phyloP scores from a whole-genome alignment of 2,888 invertebrate genomes.

The Caenorhabditis angaria region DNA sequence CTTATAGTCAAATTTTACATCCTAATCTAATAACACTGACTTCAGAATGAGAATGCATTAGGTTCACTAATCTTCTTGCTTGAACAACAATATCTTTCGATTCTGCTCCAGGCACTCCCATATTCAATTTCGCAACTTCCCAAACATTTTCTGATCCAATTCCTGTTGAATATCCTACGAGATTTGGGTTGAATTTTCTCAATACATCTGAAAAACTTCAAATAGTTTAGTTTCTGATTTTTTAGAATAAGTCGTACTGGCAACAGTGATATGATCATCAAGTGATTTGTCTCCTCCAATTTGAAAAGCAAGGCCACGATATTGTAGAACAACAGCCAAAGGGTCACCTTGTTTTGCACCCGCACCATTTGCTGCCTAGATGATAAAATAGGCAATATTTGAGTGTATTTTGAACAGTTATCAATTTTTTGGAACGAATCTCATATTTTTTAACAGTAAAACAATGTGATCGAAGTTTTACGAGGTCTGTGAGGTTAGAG shows the following conservation, averaged over 20 bases:
- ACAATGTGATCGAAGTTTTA: no score
- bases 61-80: conserved; percentile 49
- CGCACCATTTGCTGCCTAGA: conserved; percentile 59
- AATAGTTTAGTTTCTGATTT: not conserved
- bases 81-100: conserved; percentile 50
- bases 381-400: not conserved
- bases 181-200: conserved; percentile 80
- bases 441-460: no score
- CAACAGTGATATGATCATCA: conserved; percentile 52
- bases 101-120: conserved; percentile 54
- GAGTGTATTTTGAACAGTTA: not conserved
- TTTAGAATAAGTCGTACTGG: conserved; percentile 31
- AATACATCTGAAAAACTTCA: conserved; percentile 76
- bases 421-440: no score
- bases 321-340: conserved; percentile 53
- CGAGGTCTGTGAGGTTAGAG: no score
- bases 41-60: conserved; percentile 50
- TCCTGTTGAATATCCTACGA: conserved; percentile 75
- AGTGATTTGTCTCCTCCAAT: conserved; percentile 53
- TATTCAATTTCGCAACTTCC: conserved; percentile 51
- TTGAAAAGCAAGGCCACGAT: conserved; percentile 55
- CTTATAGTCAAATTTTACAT: not conserved
- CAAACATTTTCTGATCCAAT: conserved; percentile 55
- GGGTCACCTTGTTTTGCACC: conserved; percentile 48
- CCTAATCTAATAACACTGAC: conserved; percentile 13